phyloP scores from a whole-genome alignment of 2,113 vertebrate genomes.

The Rhinogobius similis region DNA sequence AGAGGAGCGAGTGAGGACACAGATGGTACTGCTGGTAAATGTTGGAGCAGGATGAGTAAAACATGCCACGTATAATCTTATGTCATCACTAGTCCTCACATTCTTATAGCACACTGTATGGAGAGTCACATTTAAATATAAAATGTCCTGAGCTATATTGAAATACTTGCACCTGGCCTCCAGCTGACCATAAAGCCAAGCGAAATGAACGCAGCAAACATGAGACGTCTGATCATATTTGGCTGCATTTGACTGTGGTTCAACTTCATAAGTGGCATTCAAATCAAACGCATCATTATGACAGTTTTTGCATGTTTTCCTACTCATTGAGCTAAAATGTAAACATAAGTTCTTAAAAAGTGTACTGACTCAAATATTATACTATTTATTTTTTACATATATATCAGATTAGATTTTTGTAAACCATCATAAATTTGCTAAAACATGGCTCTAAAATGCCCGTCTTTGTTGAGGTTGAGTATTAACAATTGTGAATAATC shows the following conservation, averaged over 20 bases:
- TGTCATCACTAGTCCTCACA: neutral
- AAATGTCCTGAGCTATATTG: too few species aligned
- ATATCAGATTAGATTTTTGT: too few species aligned
- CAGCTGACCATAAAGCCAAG: neutral
- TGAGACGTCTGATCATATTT: neutral
- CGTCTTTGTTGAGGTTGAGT: too few species aligned
- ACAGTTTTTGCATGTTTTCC: neutral
- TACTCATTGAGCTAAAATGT: neutral
- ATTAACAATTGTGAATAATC: too few species aligned
- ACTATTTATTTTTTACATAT: too few species aligned
- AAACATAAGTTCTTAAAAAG: too few species aligned
- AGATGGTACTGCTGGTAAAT: constrained; percentile 12
- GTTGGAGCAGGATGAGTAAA: too few species aligned
- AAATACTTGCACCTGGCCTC: neutral
- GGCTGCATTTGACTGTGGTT: neutral
- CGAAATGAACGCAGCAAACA: neutral
- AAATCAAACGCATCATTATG: neutral
- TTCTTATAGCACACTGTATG: neutral
- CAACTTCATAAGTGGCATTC: neutral
- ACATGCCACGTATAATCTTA: neutral
- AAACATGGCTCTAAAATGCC: too few species aligned
- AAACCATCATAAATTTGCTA: too few species aligned
- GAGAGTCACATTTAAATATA: too few species aligned
- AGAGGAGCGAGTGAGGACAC: neutral
- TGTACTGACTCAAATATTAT: too few species aligned